Conservation (phyloP, 2,888 invertebrate species). For the Lumbricus terrestris region DNA sequence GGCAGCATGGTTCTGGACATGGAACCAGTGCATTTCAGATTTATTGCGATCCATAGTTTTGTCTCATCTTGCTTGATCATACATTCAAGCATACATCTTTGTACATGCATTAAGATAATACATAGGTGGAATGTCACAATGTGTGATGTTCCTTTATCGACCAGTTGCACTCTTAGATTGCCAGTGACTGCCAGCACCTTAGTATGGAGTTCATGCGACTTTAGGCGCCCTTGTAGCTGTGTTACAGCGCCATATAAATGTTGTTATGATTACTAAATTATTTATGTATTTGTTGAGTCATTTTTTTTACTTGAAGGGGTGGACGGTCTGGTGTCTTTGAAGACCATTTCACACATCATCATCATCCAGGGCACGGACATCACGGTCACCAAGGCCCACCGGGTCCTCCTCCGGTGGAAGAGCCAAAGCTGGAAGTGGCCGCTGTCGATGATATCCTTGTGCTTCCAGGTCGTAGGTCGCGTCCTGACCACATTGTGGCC, state of each 20-base stretch:
- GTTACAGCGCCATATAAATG: too few relatives aligned
- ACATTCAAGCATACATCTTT: neutral
- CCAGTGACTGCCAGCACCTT: neutral
- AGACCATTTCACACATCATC: neutral
- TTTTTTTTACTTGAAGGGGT: neutral
- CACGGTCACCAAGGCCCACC: neutral
- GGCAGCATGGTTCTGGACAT: too few relatives aligned
- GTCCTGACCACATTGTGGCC: constrained; percentile 79
- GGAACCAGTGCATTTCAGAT: too few relatives aligned
- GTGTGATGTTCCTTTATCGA: neutral
- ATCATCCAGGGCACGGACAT: neutral
- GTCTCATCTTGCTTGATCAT: too few relatives aligned
- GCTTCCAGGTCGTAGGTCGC: constrained; percentile 74
- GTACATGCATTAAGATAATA: too few relatives aligned
- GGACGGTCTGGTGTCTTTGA: neutral
- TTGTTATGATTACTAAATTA: too few relatives aligned
- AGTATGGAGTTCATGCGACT: too few relatives aligned
- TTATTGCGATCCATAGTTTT: too few relatives aligned
- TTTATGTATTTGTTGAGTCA: neutral
- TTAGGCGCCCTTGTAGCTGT: too few relatives aligned
- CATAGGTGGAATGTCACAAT: too few relatives aligned
- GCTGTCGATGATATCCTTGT: constrained; percentile 79
- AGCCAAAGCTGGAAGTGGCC: constrained; percentile 20
- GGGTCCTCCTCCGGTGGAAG: neutral
- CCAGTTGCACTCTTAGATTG: neutral